Conservation (phyloP, 1,140 invertebrate genomes). For the Polypedilum pembai region DNA sequence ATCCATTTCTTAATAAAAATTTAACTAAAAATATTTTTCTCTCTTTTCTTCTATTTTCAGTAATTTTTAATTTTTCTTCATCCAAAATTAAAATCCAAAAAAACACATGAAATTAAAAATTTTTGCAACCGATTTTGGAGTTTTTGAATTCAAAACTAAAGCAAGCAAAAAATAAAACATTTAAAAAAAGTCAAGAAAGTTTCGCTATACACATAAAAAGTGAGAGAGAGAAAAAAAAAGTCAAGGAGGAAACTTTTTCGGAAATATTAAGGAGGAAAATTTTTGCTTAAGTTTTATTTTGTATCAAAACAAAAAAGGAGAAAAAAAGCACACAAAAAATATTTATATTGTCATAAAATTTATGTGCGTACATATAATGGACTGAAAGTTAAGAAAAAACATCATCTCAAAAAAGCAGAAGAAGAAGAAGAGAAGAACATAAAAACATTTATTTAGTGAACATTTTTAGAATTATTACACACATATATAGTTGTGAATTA, state of each 20-base stretch:
- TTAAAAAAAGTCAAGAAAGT: neutral
- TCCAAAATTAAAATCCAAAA: conserved; percentile 20
- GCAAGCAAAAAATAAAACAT: conserved; percentile 1
- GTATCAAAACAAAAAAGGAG: neutral
- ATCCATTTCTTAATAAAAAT: too few relatives aligned
- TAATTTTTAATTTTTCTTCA: conserved; percentile 23
- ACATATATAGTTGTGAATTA: conserved; percentile 12
- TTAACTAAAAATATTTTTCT: too few relatives aligned
- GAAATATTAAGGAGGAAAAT: neutral
- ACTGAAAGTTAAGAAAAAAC: neutral
- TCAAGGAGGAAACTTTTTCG: neutral
- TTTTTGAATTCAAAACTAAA: conserved; percentile 26
- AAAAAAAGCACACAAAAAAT: neutral
- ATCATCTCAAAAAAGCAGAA: neutral
- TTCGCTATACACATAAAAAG: neutral
- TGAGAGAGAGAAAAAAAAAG: neutral
- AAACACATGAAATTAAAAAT: conserved; percentile 21
- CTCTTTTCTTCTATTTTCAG: conserved; percentile 7
- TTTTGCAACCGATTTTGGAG: conserved; percentile 25
- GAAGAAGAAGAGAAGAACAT: neutral
- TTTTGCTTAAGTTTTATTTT: neutral
- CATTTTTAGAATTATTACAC: neutral
- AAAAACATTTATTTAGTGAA: conserved; percentile 3
- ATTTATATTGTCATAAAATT: neutral
- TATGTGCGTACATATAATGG: neutral